Percentiles rank a stretch among this genome's conserved stretches.
These are phyloP conservation scores for Bradypodion pumilum DNA, from an alignment of 2,797 vertebrate genomes.

Conservation along the genomic window DNA sequence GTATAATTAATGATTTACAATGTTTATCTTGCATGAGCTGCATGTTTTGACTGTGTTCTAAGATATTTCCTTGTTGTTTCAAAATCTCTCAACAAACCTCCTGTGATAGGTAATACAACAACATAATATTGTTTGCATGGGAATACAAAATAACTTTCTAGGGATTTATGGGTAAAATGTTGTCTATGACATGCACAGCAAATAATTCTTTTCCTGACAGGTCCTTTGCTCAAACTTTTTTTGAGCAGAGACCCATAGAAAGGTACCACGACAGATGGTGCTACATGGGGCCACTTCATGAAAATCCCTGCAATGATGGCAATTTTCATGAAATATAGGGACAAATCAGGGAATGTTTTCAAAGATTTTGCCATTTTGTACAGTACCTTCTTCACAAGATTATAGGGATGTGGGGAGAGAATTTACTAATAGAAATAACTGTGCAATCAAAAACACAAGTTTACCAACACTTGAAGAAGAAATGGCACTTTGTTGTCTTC, in stretches of 20 bases:
- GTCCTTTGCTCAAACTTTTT: not conserved
- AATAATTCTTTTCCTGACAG: not conserved
- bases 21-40: not conserved
- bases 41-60: not conserved
- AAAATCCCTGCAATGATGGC: not conserved
- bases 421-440: not conserved
- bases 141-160: not conserved
- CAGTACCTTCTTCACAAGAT: not conserved
- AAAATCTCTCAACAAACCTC: not conserved
- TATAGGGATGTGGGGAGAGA: not conserved
- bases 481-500: slow-evolving; percentile 2
- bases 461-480: slow-evolving; percentile 31
- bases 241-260: no score
- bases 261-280: not conserved
- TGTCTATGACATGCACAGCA: not conserved
- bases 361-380: not conserved
- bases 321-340: not conserved
- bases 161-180: not conserved
- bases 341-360: not conserved
- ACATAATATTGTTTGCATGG: not conserved
- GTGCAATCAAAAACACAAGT: slow-evolving; percentile 13
- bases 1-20: not conserved
- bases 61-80: not conserved
- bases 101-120: not conserved
- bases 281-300: not conserved